A percentile compares a stretch with the other conserved stretches of the same genome.
Conservation (phyloP, 2,113 vertebrate species). For the Phrynosoma blainvillii region DNA sequence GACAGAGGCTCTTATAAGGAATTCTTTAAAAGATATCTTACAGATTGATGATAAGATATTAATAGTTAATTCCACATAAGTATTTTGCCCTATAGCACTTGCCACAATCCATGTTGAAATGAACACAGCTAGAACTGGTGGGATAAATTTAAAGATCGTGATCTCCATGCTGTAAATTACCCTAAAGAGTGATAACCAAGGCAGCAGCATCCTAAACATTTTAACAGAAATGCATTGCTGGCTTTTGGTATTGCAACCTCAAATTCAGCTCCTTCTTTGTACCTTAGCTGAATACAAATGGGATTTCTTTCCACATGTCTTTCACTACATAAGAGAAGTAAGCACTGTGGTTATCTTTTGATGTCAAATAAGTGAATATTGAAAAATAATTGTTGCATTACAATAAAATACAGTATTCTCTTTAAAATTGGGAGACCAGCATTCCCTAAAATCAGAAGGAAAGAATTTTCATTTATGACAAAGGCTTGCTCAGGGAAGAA, state of each 20-base stretch:
- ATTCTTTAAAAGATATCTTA: background rate
- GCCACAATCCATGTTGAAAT: background rate
- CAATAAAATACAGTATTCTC: background rate
- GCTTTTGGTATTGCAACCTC: background rate
- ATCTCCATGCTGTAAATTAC: slow-evolving; percentile 13
- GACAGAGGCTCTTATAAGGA: background rate
- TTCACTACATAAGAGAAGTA: background rate
- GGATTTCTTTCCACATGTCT: background rate
- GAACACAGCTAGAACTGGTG: background rate
- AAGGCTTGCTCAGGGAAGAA: background rate
- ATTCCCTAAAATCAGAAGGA: background rate
- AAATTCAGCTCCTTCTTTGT: background rate
- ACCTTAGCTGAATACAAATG: background rate
- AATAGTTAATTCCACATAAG: slow-evolving; percentile 6
- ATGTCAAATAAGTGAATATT: background rate
- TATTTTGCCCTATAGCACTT: slow-evolving; percentile 20
- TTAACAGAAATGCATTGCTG: slow-evolving; percentile 1
- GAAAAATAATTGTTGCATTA: background rate
- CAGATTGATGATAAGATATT: background rate
- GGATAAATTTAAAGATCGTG: slow-evolving; percentile 1
- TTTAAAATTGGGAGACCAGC: background rate
- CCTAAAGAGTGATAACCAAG: background rate
- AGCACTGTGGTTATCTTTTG: background rate
- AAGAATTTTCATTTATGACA: background rate
- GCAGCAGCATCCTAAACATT: background rate